Evolutionary conservation across 2,797 vertebrate species (phyloP), one percentile per base, ranked within the genome.

Genomic region (Trachops cirrhosus): DNA sequence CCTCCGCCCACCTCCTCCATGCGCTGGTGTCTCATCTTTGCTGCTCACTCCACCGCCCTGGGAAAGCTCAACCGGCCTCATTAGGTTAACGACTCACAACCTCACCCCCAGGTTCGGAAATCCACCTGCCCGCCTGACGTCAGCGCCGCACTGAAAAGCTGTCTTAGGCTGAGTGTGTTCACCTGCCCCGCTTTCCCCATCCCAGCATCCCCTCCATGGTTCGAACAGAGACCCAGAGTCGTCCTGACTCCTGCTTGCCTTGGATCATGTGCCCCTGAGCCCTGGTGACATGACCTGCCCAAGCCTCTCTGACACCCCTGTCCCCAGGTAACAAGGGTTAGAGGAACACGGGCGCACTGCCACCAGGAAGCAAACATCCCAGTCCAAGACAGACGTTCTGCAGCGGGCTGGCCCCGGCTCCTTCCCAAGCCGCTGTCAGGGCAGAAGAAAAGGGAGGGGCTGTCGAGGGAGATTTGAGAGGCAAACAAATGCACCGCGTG

Each of bases 401-500:
- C 29, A 29, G 71, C 39, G 24, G 74, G n/a, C 41, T 9, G 18
- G 73, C 41, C 78, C 39, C 57, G 83, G 44, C 48, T 88, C 83
- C 50, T 82, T 52, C 32, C 15, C 54, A 5, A 26, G n/a, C 52
- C 50, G 0, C 12, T 8, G 26, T 77, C 88, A 3, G 46, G 50
- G 94, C 78, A 59, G 71, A 68, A 80, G 46, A 41, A 82, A 37
- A 26, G 59, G 70, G 26, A 26, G 16, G 67, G 41, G 0, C 11
- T 29, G 48, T 50, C 57, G 15, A 46, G 26, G 64, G 54, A 32
- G 68, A 71, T 16, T 9, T 39, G 19, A 21, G 85, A 16, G 39
- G n/a, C 68, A 50, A 16, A 5, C 16, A 12, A 14, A 39, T 3
- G 46, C 7, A n/a, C 11, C 0, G 37, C 2, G 1, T 0, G 2